A percentile compares a stretch with the other conserved stretches of the same genome.
Conservation (phyloP, 2,797 vertebrate species). For the Phrynocephalus guinanensis region DNA sequence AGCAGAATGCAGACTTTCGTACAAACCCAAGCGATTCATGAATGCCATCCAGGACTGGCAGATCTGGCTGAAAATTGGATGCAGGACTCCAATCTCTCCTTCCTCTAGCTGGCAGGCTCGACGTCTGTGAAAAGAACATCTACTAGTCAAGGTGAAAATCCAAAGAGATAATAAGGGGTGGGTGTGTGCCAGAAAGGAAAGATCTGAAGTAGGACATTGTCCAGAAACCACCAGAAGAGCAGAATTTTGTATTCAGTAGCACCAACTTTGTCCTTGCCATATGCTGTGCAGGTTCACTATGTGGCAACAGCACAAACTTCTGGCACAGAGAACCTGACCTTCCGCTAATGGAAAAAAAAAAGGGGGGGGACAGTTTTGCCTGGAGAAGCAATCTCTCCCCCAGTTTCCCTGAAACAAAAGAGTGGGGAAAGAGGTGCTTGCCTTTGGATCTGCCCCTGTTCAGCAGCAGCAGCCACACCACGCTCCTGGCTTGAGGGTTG, state of each 20-base stretch:
- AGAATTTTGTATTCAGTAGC: neutral
- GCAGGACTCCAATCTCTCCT: conserved; percentile 88
- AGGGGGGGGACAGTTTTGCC: neutral
- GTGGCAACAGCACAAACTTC: neutral
- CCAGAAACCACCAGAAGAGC: neutral
- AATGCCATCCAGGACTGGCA: conserved; percentile 91
- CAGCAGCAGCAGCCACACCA: conserved; percentile 79
- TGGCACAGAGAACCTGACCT: neutral
- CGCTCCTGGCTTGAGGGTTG: conserved; percentile 90
- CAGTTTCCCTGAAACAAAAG: neutral
- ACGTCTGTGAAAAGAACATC: conserved; percentile 78
- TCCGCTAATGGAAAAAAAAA: neutral
- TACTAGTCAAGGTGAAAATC: conserved; percentile 6
- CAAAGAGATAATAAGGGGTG: neutral
- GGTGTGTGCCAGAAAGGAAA: neutral
- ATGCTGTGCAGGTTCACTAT: neutral
- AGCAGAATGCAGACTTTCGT: neutral
- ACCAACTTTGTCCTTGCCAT: neutral
- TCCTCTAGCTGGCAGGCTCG: conserved; percentile 89
- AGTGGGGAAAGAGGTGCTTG: conserved; percentile 31
- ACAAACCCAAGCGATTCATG: conserved; percentile 89
- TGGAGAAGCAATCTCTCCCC: neutral
- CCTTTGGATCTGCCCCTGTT: conserved; percentile 87
- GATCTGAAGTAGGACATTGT: neutral
- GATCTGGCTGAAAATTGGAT: conserved; percentile 84